These are phyloP conservation scores for Nasonia vitripennis DNA, from an alignment of 1,140 invertebrate genomes.

Conservation along the genomic window DNA sequence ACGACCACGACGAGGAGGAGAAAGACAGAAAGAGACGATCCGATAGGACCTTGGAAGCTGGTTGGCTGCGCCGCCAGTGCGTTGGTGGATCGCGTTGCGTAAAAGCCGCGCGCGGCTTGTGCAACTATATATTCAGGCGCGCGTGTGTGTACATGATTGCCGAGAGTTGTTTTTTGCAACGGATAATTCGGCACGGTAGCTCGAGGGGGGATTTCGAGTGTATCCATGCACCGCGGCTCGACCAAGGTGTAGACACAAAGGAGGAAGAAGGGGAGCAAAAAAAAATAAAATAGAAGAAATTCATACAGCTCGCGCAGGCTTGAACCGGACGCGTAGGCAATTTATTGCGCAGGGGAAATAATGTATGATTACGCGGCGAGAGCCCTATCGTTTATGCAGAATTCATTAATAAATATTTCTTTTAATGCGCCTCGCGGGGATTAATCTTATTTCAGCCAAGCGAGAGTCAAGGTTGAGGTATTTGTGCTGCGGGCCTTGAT, in stretches of 20 bases:
- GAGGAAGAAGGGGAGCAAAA: neutral
- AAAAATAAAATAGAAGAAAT: conserved; percentile 9
- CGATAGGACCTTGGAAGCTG: conserved; percentile 5
- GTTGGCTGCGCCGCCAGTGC: neutral
- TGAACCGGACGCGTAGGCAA: conserved; percentile 43
- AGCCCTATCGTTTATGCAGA: conserved; percentile 18
- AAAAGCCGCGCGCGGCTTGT: conserved; percentile 18
- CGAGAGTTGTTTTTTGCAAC: neutral
- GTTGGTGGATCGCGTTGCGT: conserved; percentile 32
- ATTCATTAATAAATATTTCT: conserved; percentile 43
- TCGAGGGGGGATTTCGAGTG: neutral
- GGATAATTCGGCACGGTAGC: neutral
- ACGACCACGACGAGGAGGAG: neutral
- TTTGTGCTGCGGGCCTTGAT: neutral
- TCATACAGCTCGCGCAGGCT: neutral
- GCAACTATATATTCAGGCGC: neutral
- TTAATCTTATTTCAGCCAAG: neutral
- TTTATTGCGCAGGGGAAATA: conserved; percentile 41
- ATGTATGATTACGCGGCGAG: conserved; percentile 22
- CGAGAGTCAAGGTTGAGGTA: neutral
- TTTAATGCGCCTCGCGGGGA: neutral
- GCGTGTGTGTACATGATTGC: neutral
- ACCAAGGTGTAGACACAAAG: neutral
- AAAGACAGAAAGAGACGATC: neutral
- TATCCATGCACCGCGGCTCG: neutral